phyloP scores from a whole-genome alignment of 2,113 vertebrate species.

The Charadrius vociferus region DNA sequence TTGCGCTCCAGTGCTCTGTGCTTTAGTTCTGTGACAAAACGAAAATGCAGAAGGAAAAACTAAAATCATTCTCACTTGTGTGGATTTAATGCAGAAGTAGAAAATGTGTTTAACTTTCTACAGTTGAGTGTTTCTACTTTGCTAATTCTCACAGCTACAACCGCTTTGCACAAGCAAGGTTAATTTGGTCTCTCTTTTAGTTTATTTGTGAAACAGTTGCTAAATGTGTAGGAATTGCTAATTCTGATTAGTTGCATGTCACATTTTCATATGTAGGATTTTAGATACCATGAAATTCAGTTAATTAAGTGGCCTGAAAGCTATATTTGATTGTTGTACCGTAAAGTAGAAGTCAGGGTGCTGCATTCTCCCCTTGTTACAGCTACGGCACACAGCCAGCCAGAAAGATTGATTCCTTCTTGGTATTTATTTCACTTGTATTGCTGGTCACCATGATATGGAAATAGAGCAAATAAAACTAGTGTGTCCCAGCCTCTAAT shows the following conservation, averaged over 20 bases:
- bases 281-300: not conserved
- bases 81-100: not conserved
- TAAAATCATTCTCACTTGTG: not conserved
- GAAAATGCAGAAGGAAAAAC: not conserved
- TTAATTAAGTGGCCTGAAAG: not conserved
- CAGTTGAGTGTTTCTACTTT: not conserved
- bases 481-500: not conserved
- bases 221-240: not conserved
- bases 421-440: not conserved
- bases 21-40: not conserved
- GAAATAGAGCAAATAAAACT: not conserved
- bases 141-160: not conserved
- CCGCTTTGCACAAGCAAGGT: not conserved
- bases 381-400: accelerated
- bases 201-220: not conserved
- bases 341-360: not conserved
- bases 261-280: not conserved
- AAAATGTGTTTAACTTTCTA: not conserved
- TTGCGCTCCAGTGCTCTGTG: not conserved
- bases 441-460: accelerated
- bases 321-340: not conserved
- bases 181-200: not conserved
- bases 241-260: not conserved
- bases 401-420: not conserved
- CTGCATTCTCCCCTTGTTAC: not conserved